Base-by-base conservation (phyloP, 2,888 invertebrate species). In the Phanerotoma sp. region DNA sequence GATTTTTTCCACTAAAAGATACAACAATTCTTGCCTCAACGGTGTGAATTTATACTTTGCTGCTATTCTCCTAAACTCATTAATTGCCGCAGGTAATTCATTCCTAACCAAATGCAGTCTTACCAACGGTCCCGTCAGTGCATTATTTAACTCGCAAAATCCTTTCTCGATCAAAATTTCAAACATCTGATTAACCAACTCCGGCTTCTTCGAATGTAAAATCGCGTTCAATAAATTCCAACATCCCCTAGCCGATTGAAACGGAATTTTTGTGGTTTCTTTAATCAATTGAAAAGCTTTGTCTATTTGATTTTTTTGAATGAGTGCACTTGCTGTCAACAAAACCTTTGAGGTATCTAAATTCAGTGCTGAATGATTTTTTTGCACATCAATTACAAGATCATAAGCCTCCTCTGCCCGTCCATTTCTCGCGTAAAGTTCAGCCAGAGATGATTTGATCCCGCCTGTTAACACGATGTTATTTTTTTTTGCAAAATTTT, bases 271-370 rank as follows among this genome's bases (percentile, higher is more conserved):
- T 0, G 32, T 41, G 28, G 84, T 74, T 2, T 2, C 4, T 6
- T 57, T 18, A 15, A 64, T 44, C 15, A 57, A 11, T 6, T 53
- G 6, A 1, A 62, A 13, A 6, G 63, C 65, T 9, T 50, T 48
- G 1, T 52, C 30, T 6, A 54, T 9, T 25, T 51, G 42, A 20
- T 52, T n/a, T 10, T 79, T 74, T 37, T 80, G 78, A 4, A 85
- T 81, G 71, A 87, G 78, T 5, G 86, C 74, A 0, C 82, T 81
- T 0, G 85, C 85, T 54, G 82, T 84, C 66, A 86, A 84, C 3
- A 89, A 77, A 3, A 87, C 73, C 73, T 89, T 89, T 67, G 79
- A 84, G 62, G 83, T 83, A 69, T 89, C 88, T 13, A 88, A 64
- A 1, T 70, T 73, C 67, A 88, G 88, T 54, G 79, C 80, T 4